Base-by-base conservation (phyloP, 2,888 invertebrate species). In the Cephus rjabovi region DNA sequence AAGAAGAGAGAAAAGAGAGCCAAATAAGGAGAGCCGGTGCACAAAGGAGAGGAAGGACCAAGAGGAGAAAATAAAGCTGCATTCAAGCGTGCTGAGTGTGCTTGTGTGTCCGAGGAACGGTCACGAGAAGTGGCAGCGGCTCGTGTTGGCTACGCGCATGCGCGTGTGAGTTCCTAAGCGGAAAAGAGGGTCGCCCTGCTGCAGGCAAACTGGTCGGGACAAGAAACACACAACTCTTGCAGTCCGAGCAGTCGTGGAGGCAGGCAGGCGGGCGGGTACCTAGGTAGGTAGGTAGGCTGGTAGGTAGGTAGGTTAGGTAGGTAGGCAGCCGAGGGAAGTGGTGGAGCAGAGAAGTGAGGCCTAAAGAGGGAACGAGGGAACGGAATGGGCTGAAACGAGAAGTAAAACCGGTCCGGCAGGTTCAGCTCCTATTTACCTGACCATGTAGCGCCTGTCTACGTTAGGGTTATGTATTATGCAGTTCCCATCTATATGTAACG, bases 401-500 rank as follows among this genome's bases (percentile, higher is more conserved):
- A 71, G 71, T 34, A 82, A 88, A 91, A 91, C 91, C 91, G 90
- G 91, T 90, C 87, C 84, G 89, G 88, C 90, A 87, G 89, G 90
- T 91, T 90, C 87, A 73, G 73, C 86, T 89, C 86, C 88, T 87
- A 90, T 90, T 90, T 90, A 90, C 89, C 85, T 84, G 89, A 82
- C 83, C 87, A 85, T 89, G 87, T 88, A 87, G 86, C 87, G 86
- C 85, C 89, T 87, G 81, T 87, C 87, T 85, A 85, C 85, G 85
- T 83, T 84, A 83, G 83, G 83, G 83, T 83, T 85, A 83, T 85
- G 84, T 85, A 84, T 83, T 85, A 85, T 84, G 83, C 82, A 85
- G 84, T 81, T 81, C 83, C 73, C 81, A 80, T 87, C 86, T 87
- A 87, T 87, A 84, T 88, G 87, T 87, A 89, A 89, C 87, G 88